Evolutionary conservation across 2,113 vertebrate genomes (phyloP), one percentile per base, ranked within the genome.

Genomic region (Chamaea fasciata): DNA sequence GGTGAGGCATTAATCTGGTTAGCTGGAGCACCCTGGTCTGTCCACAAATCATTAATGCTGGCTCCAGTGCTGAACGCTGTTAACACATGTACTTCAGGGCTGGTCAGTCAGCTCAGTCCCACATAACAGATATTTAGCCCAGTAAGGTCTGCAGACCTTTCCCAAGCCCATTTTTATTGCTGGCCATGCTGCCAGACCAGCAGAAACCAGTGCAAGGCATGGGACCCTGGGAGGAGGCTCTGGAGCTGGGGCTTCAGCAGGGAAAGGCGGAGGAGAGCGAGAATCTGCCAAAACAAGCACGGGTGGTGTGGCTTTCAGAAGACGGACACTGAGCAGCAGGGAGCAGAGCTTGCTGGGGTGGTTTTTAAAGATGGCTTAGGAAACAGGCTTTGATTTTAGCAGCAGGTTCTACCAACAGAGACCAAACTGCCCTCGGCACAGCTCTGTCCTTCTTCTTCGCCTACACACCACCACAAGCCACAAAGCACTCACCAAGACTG

Each of bases 311-410:
- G 89, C 78, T 93, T 90, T 70, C 39, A 90, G 89, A 68, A 82
- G 90, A 70, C 74, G 64, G 73, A 6, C 91, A 91, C 11, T 0
- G 4, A 95, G 89, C 86, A 91, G 92, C 80, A 84, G 92, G 89
- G 92, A 94, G 69, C 52, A 92, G 77, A 93, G 80, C 94, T 94
- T 84, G 91, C 89, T 94, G 80, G 89, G 71, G 94, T 84, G 91
- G 91, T 92, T 94, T 94, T 84, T 75, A 89, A 91, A 75, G 92
- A 84, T 56, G 64, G 81, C 76, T 96, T 94, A 96, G 89, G 91
- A 90, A 94, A 89, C 44, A 44, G 56, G 80, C 94, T 97, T 97
- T 97, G 95, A 96, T 94, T 97, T 95, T 89, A 95, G 89, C 95
- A 96, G 80, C 89, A 5, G 20, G 91, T 89, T 94, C 83, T 94